These are phyloP conservation scores for Nephrotoma flavescens DNA, from an alignment of 2,888 invertebrate genomes.

Conservation along the genomic window DNA sequence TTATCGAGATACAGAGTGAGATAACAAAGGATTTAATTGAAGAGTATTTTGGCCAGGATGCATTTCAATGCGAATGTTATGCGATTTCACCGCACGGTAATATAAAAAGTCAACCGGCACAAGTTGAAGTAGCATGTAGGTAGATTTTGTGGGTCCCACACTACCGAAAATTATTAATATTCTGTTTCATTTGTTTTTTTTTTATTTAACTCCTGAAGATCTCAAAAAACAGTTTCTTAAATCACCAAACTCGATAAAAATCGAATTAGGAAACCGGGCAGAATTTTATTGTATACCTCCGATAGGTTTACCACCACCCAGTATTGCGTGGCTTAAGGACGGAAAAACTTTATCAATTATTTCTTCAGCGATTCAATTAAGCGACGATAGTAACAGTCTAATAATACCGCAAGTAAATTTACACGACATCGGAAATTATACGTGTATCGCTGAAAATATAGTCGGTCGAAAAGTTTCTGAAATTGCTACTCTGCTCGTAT, in stretches of 20 bases:
- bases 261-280: slow-evolving; percentile 69
- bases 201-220: slow-evolving; percentile 40
- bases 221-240: slow-evolving; percentile 78
- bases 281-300: slow-evolving; percentile 85
- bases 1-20: slow-evolving; percentile 73
- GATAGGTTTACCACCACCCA: slow-evolving; percentile 72
- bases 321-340: slow-evolving; percentile 74
- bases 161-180: not conserved
- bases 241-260: slow-evolving; percentile 64
- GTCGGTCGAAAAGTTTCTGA: slow-evolving; percentile 73
- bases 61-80: slow-evolving; percentile 85
- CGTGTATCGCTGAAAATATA: slow-evolving; percentile 87
- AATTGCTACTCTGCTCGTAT: slow-evolving; percentile 31
- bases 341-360: slow-evolving; percentile 25
- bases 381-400: slow-evolving; percentile 36
- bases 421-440: slow-evolving; percentile 86
- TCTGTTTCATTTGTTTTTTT: not conserved
- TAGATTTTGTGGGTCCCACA: slow-evolving; percentile 21
- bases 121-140: slow-evolving; percentile 90
- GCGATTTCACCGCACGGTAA: slow-evolving; percentile 81
- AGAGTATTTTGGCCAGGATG: slow-evolving; percentile 79
- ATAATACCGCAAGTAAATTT: slow-evolving; percentile 76
- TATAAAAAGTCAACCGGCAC: slow-evolving; percentile 74
- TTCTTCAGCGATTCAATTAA: slow-evolving; percentile 26
- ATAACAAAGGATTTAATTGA: slow-evolving; percentile 81